These are phyloP conservation scores for Spheniscus humboldti DNA, from an alignment of 2,797 vertebrate species.

Conservation along the genomic window DNA sequence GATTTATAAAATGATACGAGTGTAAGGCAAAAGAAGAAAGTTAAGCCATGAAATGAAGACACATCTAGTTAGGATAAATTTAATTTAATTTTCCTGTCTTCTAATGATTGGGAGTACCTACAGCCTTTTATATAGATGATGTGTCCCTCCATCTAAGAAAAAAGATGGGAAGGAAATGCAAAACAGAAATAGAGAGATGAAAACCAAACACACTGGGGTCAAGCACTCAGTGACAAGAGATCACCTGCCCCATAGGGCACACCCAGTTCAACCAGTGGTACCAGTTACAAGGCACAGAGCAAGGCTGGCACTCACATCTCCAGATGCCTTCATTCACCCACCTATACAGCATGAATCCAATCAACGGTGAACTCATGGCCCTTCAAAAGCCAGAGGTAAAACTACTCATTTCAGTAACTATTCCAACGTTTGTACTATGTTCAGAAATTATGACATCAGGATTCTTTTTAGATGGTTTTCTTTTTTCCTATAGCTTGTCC, in stretches of 20 bases:
- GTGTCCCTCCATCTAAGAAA: neutral
- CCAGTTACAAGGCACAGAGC: neutral
- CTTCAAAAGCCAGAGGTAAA: neutral
- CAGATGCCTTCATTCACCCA: neutral
- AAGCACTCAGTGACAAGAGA: neutral
- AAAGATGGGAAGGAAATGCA: neutral
- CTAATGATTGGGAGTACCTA: neutral
- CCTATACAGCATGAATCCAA: rapidly evolving
- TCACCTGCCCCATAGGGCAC: neutral
- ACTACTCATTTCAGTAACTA: neutral
- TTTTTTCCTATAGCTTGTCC: neutral
- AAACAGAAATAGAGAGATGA: neutral
- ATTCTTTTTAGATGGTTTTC: neutral
- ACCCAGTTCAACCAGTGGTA: neutral
- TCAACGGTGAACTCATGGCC: neutral
- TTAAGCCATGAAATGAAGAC: neutral
- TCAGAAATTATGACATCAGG: neutral
- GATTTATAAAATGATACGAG: neutral
- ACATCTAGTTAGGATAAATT: neutral
- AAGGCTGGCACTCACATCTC: neutral
- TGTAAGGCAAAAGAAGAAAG: neutral
- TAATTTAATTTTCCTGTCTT: neutral
- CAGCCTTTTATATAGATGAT: neutral
- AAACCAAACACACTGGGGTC: neutral
- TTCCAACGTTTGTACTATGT: neutral